Base-by-base conservation (phyloP, 23 tunicate species). In the Ascidia mentula region DNA sequence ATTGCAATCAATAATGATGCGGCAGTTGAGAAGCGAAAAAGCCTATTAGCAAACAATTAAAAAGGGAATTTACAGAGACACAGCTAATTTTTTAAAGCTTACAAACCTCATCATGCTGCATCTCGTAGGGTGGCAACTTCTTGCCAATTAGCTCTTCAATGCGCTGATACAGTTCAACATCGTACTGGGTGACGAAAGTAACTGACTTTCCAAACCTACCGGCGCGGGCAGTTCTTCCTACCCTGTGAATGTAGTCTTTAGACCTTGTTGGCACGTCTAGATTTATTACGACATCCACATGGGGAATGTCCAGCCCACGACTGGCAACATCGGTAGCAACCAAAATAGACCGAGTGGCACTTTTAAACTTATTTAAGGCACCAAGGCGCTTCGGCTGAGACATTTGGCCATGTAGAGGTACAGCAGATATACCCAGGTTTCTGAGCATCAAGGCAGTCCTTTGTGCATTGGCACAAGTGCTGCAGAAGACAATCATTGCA, bases 241-340 rank as follows among this genome's bases (percentile, higher is more conserved):
- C 96, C 34, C 99, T 59, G 82, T 95, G 99, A 18, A 95, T 90
- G 75, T 90, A 95, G 71, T 93, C 98, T 71, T 93, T 93, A 13
- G 95, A 95, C 40, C 88, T 79, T 5, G 86, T 85, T 0, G 95
- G 98, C 20, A 95, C 94, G 61, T 89, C 95, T 35, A 82, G 78
- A 69, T 95, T 95, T 1, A 95, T 71, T 18, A 95, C 98, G 37
- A 82, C 89, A 82, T 95, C 95, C 38, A 95, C 98, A 45, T 82
- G 95, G n/a, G 95, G 95, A 40, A 95, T 89, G 61, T 95, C 98
- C 17, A 95, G 75, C 59, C 98, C 98, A 30, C 98, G 82, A 59
- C 98, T 89, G 7, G 98, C 98, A 13, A 95, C 98, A 75, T 95
- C 98, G 0, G 98, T 95, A 36, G 95, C 95, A 18, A 95, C 84